Evolutionary conservation across 2,888 invertebrate genomes (phyloP), one percentile per base, ranked within the genome.

Genomic region (Melinaea menophilus): DNA sequence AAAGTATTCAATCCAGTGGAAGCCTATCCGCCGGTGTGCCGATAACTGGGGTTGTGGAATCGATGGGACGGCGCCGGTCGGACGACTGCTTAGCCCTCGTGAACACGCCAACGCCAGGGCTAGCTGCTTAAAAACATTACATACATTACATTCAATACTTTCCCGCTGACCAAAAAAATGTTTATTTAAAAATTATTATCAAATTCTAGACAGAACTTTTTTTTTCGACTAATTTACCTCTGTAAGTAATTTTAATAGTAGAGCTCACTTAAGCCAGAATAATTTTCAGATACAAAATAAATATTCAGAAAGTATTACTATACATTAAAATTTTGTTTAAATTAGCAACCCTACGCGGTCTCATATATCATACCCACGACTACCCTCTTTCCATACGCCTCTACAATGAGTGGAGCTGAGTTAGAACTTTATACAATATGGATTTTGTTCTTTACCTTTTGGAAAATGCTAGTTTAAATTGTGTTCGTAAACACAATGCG

Each of bases 11-110:
- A 11, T 34, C n/a, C 57, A 9, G 41, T 34, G 48, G 55, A 58
- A 55, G 56, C 55, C 47, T 55, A 56, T 55, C 33, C 60, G 41
- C 22, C 58, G 63, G 59, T 45, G 58, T 58, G 58, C 57, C 60
- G 65, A 67, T 54, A 63, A 65, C 48, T 45, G 68, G 66, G 66
- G 70, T 66, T 61, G 69, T 56, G 58, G 66, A 77, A 77, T 76
- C 77, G 77, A 76, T 77, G 75, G 67, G 70, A 68, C 64, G 77
- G 72, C 74, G 76, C 73, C 78, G 72, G 56, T 64, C 74, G 73
- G 76, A 69, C 78, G 76, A 76, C 78, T 77, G 74, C 69, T 71
- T 71, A 70, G 71, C 72, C 73, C 72, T 66, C 69, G 33, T 58
- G 55, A 46, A 56, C 57, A 61, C 58, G 45, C 59, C 37, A 64